Conservation (phyloP, 2,113 vertebrate genomes). For the Oreotrochilus melanogaster region DNA sequence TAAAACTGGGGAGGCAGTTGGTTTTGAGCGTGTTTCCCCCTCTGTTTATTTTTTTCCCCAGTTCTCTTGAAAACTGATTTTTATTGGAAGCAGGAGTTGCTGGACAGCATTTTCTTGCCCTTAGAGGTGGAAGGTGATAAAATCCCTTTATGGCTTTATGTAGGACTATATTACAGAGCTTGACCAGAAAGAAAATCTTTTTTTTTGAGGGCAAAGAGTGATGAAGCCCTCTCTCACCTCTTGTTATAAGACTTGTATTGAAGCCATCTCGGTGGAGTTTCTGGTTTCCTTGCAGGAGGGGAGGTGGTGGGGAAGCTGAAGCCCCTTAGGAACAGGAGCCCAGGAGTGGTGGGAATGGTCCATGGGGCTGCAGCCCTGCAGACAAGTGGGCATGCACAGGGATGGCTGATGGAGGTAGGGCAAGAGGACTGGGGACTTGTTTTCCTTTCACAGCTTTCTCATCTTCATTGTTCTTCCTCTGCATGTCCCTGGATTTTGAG, state of each 20-base stretch:
- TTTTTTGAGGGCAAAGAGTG: background rate
- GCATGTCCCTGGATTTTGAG: background rate
- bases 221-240: background rate
- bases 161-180: background rate
- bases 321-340: too few species aligned
- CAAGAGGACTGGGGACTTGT: background rate
- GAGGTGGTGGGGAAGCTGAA: too few species aligned
- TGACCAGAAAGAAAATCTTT: background rate
- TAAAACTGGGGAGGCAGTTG: accelerated
- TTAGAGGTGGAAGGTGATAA: background rate
- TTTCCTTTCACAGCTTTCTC: background rate
- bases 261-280: background rate
- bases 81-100: background rate
- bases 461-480: background rate
- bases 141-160: background rate
- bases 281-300: background rate
- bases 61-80: background rate
- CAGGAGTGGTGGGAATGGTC: background rate
- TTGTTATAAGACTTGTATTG: background rate
- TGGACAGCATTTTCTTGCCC: background rate
- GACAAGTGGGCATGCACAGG: background rate
- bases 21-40: background rate
- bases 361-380: accelerated
- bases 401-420: background rate
- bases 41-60: background rate